A percentile compares a stretch with the other conserved stretches of the same genome.
phyloP scores from a whole-genome alignment of 2,797 vertebrate species.

The Danio kyathit region DNA sequence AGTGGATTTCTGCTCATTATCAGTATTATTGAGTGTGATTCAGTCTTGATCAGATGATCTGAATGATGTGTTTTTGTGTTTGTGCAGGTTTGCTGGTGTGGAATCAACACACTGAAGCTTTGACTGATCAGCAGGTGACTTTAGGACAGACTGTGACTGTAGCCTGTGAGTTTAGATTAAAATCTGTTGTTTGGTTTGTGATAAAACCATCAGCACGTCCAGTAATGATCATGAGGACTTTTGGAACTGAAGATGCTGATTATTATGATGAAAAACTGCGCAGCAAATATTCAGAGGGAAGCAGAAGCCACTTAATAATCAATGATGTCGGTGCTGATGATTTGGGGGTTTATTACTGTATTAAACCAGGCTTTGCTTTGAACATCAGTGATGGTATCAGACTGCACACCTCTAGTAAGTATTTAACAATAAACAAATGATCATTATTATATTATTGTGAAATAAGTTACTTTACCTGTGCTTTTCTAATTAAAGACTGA shows the following conservation, averaged over 20 bases:
- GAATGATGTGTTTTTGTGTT: not conserved
- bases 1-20: not conserved
- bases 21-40: not conserved
- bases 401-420: conserved; percentile 2
- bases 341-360: conserved; percentile 20
- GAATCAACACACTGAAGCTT: conserved; percentile 6
- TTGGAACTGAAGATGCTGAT: rapidly evolving
- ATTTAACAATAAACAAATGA: not conserved
- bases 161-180: rapidly evolving
- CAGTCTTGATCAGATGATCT: not conserved
- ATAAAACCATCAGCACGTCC: not conserved
- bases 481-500: too few relatives aligned
- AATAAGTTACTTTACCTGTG: not conserved
- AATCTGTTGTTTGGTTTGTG: rapidly evolving
- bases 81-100: conserved; percentile 2
- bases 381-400: not conserved
- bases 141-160: not conserved
- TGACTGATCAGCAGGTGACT: not conserved
- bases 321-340: not conserved
- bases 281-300: not conserved
- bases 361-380: not conserved
- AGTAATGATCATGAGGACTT: not conserved
- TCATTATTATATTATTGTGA: not conserved
- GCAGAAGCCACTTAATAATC: not conserved
- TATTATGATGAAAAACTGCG: not conserved